Evolutionary conservation across 2,888 invertebrate genomes (phyloP).

Genomic region (Cantharis rufa): DNA sequence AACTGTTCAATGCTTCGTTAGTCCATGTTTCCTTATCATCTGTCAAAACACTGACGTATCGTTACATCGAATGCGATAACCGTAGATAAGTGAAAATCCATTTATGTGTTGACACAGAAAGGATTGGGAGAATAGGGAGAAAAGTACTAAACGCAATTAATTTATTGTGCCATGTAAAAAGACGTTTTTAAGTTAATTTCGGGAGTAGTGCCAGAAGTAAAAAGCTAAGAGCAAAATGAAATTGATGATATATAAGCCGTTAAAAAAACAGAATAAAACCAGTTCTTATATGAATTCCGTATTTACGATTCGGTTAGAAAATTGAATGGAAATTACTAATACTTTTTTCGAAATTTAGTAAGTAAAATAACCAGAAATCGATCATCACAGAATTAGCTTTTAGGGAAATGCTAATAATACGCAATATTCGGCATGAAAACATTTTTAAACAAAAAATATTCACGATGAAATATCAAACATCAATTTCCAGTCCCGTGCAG

Average conservation of each 20-base stretch:
- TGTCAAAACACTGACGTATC: conserved; percentile 33
- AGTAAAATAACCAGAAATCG: conserved; percentile 17
- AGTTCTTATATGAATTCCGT: neutral
- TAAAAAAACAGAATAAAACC: neutral
- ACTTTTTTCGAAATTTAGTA: neutral
- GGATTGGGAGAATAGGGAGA: neutral
- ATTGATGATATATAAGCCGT: neutral
- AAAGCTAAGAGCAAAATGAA: neutral
- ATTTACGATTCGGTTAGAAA: neutral
- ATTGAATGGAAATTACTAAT: neutral
- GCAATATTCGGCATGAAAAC: conserved; percentile 31
- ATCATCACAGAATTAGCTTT: conserved; percentile 27
- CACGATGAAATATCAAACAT: conserved; percentile 41
- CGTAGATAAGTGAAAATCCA: neutral
- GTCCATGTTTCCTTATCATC: conserved; percentile 39
- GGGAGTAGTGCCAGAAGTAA: neutral
- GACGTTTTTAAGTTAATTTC: neutral
- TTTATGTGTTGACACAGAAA: neutral
- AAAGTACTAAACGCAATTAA: neutral
- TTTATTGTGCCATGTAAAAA: neutral
- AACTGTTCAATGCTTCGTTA: conserved; percentile 43
- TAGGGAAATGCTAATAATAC: conserved; percentile 27
- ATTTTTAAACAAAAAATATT: conserved; percentile 39
- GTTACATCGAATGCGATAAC: neutral
- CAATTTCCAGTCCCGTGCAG: conserved; percentile 42